Evolutionary conservation across 2,888 invertebrate genomes (phyloP).

Genomic region (Doris montereyensis): DNA sequence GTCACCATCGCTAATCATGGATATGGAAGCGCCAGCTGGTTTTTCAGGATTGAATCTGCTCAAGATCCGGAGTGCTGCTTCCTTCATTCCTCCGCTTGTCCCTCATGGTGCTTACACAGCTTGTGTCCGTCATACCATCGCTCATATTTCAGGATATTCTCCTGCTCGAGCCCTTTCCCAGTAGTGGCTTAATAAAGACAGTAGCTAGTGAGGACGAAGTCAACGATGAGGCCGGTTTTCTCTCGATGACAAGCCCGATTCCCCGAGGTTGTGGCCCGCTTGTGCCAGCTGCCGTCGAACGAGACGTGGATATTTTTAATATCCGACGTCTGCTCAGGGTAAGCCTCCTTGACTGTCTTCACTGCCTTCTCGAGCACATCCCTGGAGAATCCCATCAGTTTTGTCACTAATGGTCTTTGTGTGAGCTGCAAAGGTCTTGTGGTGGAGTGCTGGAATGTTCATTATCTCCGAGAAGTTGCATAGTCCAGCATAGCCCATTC

Average conservation of each 20-base stretch:
- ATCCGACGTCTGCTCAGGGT: conserved; percentile 8
- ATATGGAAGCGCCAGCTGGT: background rate
- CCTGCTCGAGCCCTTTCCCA: background rate
- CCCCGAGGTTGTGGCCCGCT: background rate
- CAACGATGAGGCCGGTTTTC: conserved; percentile 26
- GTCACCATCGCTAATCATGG: conserved; percentile 28
- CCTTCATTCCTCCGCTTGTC: background rate
- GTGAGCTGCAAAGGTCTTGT: conserved; percentile 7
- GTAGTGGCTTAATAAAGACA: background rate
- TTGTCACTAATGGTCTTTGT: background rate
- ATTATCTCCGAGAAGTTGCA: conserved; percentile 21
- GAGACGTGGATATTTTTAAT: conserved; percentile 17
- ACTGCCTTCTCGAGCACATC: conserved; percentile 1
- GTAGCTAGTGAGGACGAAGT: conserved; percentile 8
- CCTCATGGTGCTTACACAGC: background rate
- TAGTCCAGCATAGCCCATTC: conserved; percentile 26
- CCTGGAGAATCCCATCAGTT: background rate
- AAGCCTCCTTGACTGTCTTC: conserved; percentile 22
- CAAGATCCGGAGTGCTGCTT: background rate
- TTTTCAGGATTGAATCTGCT: too few species aligned
- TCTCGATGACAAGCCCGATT: background rate
- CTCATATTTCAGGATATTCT: conserved; percentile 5
- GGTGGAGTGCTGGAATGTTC: conserved; percentile 12
- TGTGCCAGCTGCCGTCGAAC: conserved; percentile 18
- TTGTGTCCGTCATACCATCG: background rate